A percentile compares a stretch with the other conserved stretches of the same genome.
These are phyloP conservation scores for Vultur gryphus DNA, from an alignment of 2,797 vertebrate genomes.

Conservation along the genomic window DNA sequence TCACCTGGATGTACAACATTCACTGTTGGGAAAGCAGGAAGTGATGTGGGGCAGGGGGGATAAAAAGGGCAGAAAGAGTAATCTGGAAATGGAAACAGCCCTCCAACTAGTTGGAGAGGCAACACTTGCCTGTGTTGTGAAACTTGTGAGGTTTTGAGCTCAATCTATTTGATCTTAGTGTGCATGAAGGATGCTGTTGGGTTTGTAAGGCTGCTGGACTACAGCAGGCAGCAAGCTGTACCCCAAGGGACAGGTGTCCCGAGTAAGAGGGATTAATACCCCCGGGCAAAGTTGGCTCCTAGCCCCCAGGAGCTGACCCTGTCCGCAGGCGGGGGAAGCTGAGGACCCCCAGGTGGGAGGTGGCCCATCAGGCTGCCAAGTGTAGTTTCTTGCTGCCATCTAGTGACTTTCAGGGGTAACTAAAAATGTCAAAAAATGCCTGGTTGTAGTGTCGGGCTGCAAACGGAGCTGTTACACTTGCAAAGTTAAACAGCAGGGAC, in stretches of 20 bases:
- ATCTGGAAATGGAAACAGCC: neutral
- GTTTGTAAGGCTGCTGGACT: neutral
- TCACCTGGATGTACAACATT: too few relatives aligned
- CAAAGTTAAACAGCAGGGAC: neutral
- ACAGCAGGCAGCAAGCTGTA: rapidly evolving
- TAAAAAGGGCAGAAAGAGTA: neutral
- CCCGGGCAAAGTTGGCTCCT: rapidly evolving
- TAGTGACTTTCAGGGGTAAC: neutral
- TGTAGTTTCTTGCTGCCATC: constrained; percentile 62
- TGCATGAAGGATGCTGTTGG: rapidly evolving
- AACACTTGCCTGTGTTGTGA: rapidly evolving
- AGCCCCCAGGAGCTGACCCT: too few relatives aligned
- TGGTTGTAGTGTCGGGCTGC: rapidly evolving
- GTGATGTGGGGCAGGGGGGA: too few relatives aligned
- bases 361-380: rapidly evolving
- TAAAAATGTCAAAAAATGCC: rapidly evolving
- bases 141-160: neutral
- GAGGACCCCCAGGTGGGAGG: rapidly evolving
- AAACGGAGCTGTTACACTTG: neutral
- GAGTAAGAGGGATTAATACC: neutral
- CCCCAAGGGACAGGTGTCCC: neutral
- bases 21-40: neutral
- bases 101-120: neutral
- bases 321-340: neutral
- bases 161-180: rapidly evolving